Evolutionary conservation across 2,888 invertebrate genomes (phyloP), one percentile per base, ranked within the genome.

Genomic region (Torymus aiolomorphi): DNA sequence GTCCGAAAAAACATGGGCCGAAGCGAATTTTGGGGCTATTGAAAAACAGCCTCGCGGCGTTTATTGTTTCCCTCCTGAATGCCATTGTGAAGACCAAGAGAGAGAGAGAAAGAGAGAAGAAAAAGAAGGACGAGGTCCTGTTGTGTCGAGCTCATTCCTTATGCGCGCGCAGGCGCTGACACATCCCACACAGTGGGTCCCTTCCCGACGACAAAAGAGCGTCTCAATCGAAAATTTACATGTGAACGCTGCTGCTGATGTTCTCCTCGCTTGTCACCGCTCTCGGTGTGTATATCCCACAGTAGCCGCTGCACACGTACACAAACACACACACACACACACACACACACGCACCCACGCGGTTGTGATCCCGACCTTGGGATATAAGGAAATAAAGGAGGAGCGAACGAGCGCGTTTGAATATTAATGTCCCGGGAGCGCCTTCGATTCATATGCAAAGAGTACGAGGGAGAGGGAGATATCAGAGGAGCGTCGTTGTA

Each of bases 201-300:
- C 20, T 2, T 20, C 20, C 16, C 75, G 76, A 49, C 77, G 67
- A 80, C 76, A 80, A 80, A 77, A 76, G 80, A 76, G 63, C 69
- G 74, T 77, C 80, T 77, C 74, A 73, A 76, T 80, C 76, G 63
- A 73, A 76, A 76, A 76, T 80, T 76, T 73, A 80, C 80, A 80
- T 76, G 72, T 76, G 76, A 76, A 20, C 80, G 80, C 67, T 61
- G 51, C 77, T 42, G 65, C 59, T 65, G 54, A 56, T 65, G 13
- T 49, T 67, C 73, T 73, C 31, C 42, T 70, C 16, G 12, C 63
- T 69, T 62, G 20, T 73, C 42, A 2, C 42, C 14, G n/a, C 57
- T 54, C 63, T 78, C 78, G 51, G 18, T 74, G 49, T 18, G 56
- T 52, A 65, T 74, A 18, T 78, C 52, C 74, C 31, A 79, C 75